Evolutionary conservation across 2,888 invertebrate genomes (phyloP).

Genomic region (Callyntrura guangdongensis): DNA sequence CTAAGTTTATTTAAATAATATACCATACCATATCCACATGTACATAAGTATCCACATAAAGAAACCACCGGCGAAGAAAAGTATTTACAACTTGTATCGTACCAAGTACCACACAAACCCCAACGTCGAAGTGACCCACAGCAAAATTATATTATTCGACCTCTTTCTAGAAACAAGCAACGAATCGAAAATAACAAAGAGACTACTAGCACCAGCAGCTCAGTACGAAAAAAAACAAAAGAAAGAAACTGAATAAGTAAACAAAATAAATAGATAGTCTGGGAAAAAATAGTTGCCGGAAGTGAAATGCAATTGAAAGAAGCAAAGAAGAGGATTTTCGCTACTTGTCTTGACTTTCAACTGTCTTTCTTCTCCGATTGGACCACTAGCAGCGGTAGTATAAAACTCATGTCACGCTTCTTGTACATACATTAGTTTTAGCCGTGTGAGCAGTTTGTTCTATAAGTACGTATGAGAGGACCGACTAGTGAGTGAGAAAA

Average conservation of each 20-base stretch:
- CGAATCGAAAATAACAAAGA: conserved; percentile 27
- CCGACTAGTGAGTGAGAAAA: conserved; percentile 17
- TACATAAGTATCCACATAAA: not conserved
- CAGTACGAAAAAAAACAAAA: conserved; percentile 30
- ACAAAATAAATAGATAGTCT: conserved; percentile 63
- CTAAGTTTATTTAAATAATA: not conserved
- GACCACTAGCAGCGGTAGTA: not conserved
- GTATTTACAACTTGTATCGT: not conserved
- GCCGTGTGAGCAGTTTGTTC: not conserved
- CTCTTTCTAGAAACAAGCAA: not conserved
- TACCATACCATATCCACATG: not conserved
- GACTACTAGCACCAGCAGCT: not conserved
- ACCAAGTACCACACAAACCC: too few species aligned
- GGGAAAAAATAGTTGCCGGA: conserved; percentile 59
- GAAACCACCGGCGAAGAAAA: not conserved
- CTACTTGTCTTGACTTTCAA: conserved; percentile 45
- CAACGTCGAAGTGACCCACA: conserved; percentile 12
- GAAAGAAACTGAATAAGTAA: conserved; percentile 65
- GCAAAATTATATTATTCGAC: conserved; percentile 5
- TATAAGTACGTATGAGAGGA: not conserved
- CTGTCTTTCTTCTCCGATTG: conserved; percentile 53
- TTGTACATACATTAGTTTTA: too few species aligned
- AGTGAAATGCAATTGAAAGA: conserved; percentile 72
- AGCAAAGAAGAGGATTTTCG: conserved; percentile 34
- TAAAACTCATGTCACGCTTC: conserved; percentile 56